A percentile compares a stretch with the other conserved stretches of the same genome.
These are phyloP conservation scores for Ypsolopha scabrella DNA, from an alignment of 2,888 invertebrate genomes.

Conservation along the genomic window DNA sequence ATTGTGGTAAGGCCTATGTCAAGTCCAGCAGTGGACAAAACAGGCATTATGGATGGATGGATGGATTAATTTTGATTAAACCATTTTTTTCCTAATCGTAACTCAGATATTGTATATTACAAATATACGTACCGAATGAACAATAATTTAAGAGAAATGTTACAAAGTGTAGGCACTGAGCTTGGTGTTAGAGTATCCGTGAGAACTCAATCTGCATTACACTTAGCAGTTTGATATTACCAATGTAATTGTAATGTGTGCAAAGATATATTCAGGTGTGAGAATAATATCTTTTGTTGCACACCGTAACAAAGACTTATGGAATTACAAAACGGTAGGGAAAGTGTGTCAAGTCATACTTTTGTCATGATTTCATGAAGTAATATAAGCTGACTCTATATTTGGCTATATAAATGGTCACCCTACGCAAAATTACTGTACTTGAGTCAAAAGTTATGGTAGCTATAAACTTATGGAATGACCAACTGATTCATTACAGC, in stretches of 20 bases:
- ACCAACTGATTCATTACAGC: neutral
- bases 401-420: slow-evolving; percentile 19
- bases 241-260: slow-evolving; percentile 1
- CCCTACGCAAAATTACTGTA: slow-evolving; percentile 18
- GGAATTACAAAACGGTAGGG: slow-evolving; percentile 5
- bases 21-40: too few species aligned
- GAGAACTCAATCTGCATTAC: too few species aligned
- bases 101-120: too few species aligned
- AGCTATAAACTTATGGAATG: neutral
- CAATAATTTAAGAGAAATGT: too few species aligned
- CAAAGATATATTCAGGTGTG: neutral
- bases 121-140: too few species aligned
- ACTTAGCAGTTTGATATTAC: neutral
- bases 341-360: slow-evolving; percentile 7
- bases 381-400: slow-evolving; percentile 11
- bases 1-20: too few species aligned
- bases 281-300: neutral
- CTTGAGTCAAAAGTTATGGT: slow-evolving; percentile 1
- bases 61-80: too few species aligned
- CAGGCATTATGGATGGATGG: too few species aligned
- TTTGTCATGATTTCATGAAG: slow-evolving; percentile 8
- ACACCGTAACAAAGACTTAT: neutral
- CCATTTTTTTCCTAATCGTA: too few species aligned
- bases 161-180: too few species aligned
- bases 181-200: too few species aligned